A percentile compares a stretch with the other conserved stretches of the same genome.
These are phyloP conservation scores for Drosophila fungiperda DNA, from an alignment of 2,888 invertebrate species.

Conservation along the genomic window DNA sequence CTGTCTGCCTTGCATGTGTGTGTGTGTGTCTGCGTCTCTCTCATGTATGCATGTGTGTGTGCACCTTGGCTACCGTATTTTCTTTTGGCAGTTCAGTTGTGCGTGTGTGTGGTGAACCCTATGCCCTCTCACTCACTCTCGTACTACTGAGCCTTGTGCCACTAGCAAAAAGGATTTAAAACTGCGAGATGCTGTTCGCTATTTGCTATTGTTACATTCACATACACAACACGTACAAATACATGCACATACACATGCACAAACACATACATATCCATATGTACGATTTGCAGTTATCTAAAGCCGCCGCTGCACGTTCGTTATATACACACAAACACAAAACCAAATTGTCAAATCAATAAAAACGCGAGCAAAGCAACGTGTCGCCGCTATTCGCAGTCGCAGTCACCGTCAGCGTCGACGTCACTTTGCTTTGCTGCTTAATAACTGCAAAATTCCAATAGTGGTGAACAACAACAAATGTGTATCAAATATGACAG, in stretches of 20 bases:
- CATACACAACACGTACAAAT: not conserved
- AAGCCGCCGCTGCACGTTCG: slow-evolving; percentile 38
- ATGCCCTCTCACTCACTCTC: slow-evolving; percentile 40
- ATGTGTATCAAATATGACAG: slow-evolving; percentile 13
- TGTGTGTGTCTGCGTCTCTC: slow-evolving; percentile 16
- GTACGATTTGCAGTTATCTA: slow-evolving; percentile 55
- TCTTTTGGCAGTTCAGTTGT: slow-evolving; percentile 66
- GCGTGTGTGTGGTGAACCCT: slow-evolving; percentile 59
- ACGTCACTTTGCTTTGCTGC: slow-evolving; percentile 19
- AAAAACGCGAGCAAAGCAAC: slow-evolving; percentile 61
- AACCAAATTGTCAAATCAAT: slow-evolving; percentile 63
- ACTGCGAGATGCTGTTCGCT: slow-evolving; percentile 46
- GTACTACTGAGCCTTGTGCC: slow-evolving; percentile 1
- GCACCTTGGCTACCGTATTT: slow-evolving; percentile 61
- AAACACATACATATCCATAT: not conserved
- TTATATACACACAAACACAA: slow-evolving; percentile 10
- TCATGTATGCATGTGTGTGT: slow-evolving; percentile 33
- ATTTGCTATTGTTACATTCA: slow-evolving; percentile 37
- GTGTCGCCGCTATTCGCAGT: slow-evolving; percentile 30
- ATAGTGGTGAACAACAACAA: slow-evolving; percentile 24
- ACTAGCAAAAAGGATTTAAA: slow-evolving; percentile 55
- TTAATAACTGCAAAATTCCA: slow-evolving; percentile 48
- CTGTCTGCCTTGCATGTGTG: slow-evolving; percentile 38
- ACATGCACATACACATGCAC: slow-evolving; percentile 1
- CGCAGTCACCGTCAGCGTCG: slow-evolving; percentile 19